Conservation (phyloP, 2,113 vertebrate species). For the Channa argus region DNA sequence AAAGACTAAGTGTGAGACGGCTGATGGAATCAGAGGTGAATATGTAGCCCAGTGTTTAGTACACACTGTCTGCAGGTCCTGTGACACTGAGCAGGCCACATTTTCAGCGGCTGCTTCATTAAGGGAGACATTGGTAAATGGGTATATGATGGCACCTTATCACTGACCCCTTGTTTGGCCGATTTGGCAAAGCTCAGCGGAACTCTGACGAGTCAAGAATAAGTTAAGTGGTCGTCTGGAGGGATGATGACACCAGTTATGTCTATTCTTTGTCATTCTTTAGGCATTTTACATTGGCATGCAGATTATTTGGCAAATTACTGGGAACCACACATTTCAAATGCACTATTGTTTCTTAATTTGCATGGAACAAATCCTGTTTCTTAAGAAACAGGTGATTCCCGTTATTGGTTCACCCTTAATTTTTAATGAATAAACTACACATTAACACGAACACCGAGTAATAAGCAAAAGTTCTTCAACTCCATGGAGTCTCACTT, state of each 20-base stretch:
- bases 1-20: background rate
- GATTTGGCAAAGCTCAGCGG: slow-evolving; percentile 36
- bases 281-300: background rate
- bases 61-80: slow-evolving; percentile 37
- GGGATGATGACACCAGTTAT: slow-evolving; percentile 9
- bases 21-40: slow-evolving; percentile 36
- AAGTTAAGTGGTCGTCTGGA: slow-evolving; percentile 34
- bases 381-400: background rate
- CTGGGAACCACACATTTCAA: background rate
- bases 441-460: too few relatives aligned
- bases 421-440: background rate
- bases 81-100: slow-evolving; percentile 58
- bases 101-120: slow-evolving; percentile 46
- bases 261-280: background rate
- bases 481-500: too few relatives aligned
- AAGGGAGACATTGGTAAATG: slow-evolving; percentile 47
- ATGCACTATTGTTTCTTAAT: slow-evolving; percentile 6
- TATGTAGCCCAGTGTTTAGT: slow-evolving; percentile 40
- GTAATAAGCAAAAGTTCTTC: too few relatives aligned
- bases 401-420: too few relatives aligned
- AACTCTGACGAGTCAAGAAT: slow-evolving; percentile 56
- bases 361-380: background rate
- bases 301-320: slow-evolving; percentile 9
- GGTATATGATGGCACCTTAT: slow-evolving; percentile 30
- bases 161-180: slow-evolving; percentile 64